phyloP scores from a whole-genome alignment of 2,797 vertebrate species.

The Acrossocheilus fasciatus region DNA sequence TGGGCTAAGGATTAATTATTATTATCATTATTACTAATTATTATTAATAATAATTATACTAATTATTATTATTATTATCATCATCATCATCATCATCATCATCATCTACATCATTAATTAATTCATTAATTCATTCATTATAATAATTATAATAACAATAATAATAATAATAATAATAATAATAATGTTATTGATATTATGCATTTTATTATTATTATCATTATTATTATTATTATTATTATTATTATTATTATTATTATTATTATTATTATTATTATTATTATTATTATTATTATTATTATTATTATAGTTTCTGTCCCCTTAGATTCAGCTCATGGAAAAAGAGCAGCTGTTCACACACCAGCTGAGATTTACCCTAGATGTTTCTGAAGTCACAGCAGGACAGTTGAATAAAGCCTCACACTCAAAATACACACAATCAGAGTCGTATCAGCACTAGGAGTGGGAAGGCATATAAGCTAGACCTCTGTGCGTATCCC shows the following conservation, averaged over 20 bases:
- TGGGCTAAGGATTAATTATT: too few relatives aligned
- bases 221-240: too few relatives aligned
- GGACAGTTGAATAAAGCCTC: background rate
- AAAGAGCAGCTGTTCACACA: slow-evolving; percentile 16
- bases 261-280: background rate
- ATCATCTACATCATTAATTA: too few relatives aligned
- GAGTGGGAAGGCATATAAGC: background rate
- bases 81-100: background rate
- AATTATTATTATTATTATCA: too few relatives aligned
- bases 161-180: too few relatives aligned
- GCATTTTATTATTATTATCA: too few relatives aligned
- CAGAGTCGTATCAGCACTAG: background rate
- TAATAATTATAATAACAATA: too few relatives aligned
- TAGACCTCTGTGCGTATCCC: background rate
- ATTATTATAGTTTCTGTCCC: background rate
- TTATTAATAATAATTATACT: too few relatives aligned
- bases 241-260: background rate
- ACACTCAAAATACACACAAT: background rate
- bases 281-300: slow-evolving; percentile 1
- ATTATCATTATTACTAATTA: too few relatives aligned
- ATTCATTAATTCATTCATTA: too few relatives aligned
- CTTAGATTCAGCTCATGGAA: background rate
- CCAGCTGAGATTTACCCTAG: slow-evolving; percentile 24
- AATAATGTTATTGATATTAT: too few relatives aligned
- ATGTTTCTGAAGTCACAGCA: background rate